Base-by-base conservation (phyloP, 2,113 vertebrate species). In the Potamarius usumacintae region DNA sequence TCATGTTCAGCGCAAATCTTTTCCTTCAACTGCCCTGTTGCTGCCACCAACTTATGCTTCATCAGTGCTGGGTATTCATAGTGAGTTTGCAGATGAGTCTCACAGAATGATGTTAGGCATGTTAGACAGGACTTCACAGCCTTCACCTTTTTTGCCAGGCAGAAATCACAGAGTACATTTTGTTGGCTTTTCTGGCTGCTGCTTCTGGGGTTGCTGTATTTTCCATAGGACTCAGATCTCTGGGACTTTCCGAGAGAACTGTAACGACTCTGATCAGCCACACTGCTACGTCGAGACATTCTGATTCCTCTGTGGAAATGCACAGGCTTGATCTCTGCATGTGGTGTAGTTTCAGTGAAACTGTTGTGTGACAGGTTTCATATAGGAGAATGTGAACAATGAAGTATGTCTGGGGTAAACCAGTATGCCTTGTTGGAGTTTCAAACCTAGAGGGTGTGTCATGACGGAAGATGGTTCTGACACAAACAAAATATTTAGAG, bases 71-170 rank as follows among this genome's bases (percentile, higher is more conserved):
- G 97, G 50, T 97, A 97, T 90, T 98, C 96, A 83, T 98, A 96
- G 82, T 99, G 98, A 77, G 97, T 95, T 92, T 97, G 97, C 52
- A 99, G 91, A 91, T 99, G 98, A 83, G 95, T 93, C 89, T 98
- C 97, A 0, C 98, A 99, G 94, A 98, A 99, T 82, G 97, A 98
- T 8, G 97, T 97, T 94, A 98, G 96, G 91, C 98, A 99, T 84
- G 97, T 96, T 92, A 99, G 92, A 90, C 98, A 99, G 67, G 97
- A 99, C 92, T 97, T 98, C 55, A 96, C 96, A 0, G 98, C 98
- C 90, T 96, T 97, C 91, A 97, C 96, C 94, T 96, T 98, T 92
- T 95, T 96, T 3, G 95, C 95, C 0, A 97, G 97, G 93, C 98
- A 99, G 88, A 98, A 98, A 91, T 99, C 98, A 0, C 98, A 99